These are phyloP conservation scores for Muntiacus muntjak DNA, from an alignment of 2,113 vertebrate species.

Conservation along the genomic window DNA sequence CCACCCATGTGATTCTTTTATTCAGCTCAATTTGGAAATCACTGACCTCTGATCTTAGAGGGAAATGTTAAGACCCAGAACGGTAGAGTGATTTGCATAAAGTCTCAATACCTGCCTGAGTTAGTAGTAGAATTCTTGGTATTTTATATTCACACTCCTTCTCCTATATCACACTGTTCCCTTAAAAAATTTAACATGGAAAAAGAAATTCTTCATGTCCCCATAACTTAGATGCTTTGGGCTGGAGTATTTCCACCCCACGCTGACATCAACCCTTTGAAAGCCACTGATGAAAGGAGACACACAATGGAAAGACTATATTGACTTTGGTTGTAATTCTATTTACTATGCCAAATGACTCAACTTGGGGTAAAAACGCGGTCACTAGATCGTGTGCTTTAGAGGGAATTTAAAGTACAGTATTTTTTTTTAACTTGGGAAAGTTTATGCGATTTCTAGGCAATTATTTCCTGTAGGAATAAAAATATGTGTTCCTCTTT, in stretches of 20 bases:
- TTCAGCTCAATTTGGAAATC: background rate
- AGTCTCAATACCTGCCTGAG: background rate
- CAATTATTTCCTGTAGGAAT: constrained; percentile 71
- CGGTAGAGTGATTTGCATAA: background rate
- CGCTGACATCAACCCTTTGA: constrained; percentile 6
- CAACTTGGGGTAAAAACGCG: background rate
- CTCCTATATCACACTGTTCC: background rate
- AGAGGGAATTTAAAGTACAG: constrained; percentile 53
- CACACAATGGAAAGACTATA: background rate
- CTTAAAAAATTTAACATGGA: background rate
- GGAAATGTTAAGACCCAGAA: background rate
- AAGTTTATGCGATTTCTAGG: constrained; percentile 67
- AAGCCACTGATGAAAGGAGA: constrained; percentile 47
- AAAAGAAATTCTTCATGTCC: constrained; percentile 9
- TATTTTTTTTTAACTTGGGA: constrained; percentile 64
- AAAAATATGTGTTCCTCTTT: constrained; percentile 56
- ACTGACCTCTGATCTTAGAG: background rate
- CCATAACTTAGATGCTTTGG: background rate
- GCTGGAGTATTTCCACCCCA: background rate
- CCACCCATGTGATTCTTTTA: background rate
- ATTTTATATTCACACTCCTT: background rate
- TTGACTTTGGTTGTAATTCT: constrained; percentile 60
- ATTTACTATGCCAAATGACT: constrained; percentile 48
- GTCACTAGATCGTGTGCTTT: constrained; percentile 39
- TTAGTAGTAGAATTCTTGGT: background rate